Percentiles rank a stretch among this genome's conserved stretches.
phyloP scores from a whole-genome alignment of 1,140 invertebrate genomes.

The Leptinotarsa lineolata region DNA sequence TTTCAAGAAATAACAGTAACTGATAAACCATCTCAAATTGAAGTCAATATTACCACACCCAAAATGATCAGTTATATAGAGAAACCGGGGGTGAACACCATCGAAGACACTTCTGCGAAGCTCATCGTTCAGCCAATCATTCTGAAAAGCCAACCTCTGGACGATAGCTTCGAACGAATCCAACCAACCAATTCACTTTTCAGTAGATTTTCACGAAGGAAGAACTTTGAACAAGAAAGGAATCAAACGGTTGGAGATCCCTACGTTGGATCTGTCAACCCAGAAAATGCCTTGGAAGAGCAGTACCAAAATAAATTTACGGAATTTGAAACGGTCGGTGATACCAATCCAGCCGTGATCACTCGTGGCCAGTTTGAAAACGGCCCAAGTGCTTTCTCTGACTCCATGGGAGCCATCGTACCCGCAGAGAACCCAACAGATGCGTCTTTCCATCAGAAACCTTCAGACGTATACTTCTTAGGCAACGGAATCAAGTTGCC shows the following conservation, averaged over 20 bases:
- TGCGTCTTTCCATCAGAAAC: constrained; percentile 17
- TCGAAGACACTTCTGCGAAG: too few species aligned
- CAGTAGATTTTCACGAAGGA: neutral
- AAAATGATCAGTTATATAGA: neutral
- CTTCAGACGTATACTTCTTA: constrained; percentile 37
- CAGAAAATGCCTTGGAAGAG: neutral
- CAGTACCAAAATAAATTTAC: neutral
- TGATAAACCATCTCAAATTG: neutral
- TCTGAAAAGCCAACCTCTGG: constrained; percentile 24
- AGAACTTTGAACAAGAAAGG: neutral
- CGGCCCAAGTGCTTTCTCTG: neutral
- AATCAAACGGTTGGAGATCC: neutral
- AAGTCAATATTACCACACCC: neutral
- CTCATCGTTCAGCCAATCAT: neutral
- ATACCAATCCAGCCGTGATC: constrained; percentile 1
- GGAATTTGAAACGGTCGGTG: neutral
- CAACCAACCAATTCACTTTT: neutral
- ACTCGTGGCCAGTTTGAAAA: constrained; percentile 8
- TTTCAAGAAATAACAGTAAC: neutral
- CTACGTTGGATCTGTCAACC: neutral
- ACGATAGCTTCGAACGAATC: constrained; percentile 10
- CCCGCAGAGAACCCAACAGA: constrained; percentile 20
- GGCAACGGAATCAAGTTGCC: constrained; percentile 46
- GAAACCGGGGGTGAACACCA: neutral
- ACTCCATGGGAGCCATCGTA: constrained; percentile 40